Percentiles rank a stretch among this genome's conserved stretches.
Evolutionary conservation across 1,140 invertebrate species (phyloP).

Genomic region (Hetaerina americana): DNA sequence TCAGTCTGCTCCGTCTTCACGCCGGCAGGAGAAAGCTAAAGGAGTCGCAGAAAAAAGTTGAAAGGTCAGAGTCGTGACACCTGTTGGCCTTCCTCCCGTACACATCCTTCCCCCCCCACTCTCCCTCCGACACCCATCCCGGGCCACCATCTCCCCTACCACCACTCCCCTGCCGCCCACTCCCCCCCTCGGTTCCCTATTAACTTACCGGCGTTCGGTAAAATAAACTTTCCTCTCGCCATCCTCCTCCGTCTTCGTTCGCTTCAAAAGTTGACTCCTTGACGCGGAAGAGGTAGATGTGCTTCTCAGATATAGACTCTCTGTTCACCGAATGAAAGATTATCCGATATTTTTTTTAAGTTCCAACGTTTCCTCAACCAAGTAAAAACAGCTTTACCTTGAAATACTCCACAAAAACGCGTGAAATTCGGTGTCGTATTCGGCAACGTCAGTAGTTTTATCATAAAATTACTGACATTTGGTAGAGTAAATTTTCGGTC

Average conservation of each 20-base stretch:
- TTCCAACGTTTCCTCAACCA: neutral
- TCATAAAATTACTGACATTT: too few relatives aligned
- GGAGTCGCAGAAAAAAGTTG: neutral
- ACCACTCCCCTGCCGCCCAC: neutral
- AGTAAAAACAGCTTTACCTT: too few relatives aligned
- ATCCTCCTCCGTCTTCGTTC: neutral
- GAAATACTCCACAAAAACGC: too few relatives aligned
- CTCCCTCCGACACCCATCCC: neutral
- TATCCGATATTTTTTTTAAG: neutral
- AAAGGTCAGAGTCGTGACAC: neutral
- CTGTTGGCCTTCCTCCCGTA: neutral
- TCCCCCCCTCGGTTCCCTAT: neutral
- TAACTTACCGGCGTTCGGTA: neutral
- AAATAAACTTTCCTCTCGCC: neutral
- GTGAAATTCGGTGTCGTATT: too few relatives aligned
- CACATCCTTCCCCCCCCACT: neutral
- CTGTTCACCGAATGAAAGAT: neutral
- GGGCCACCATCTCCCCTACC: neutral
- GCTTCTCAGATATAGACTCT: too few relatives aligned
- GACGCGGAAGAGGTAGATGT: neutral
- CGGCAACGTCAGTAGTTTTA: too few relatives aligned
- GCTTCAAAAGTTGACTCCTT: neutral
- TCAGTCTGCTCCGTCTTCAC: neutral
- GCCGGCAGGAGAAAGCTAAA: neutral
- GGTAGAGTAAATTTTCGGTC: too few relatives aligned